Base-by-base conservation (phyloP, 2,797 vertebrate species). In the Anguilla marmorata region DNA sequence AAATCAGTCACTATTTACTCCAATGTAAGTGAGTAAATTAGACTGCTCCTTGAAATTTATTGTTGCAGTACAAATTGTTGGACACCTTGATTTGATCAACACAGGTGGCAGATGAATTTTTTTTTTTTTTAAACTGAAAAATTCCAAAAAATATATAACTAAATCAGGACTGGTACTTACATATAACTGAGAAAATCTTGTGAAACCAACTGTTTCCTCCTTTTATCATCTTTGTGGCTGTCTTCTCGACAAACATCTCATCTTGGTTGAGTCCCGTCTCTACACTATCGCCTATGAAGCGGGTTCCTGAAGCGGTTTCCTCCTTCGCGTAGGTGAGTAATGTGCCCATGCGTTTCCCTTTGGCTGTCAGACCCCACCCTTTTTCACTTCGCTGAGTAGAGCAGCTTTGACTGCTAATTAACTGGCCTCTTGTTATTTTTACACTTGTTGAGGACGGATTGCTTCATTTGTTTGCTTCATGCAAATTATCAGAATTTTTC, bases 131-230 rank as follows among this genome's bases (percentile, higher is more conserved):
- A 0, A 37, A 37, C 19, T 50, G 76, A 80, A 45, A 19, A 4
- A 19, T 24, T 48, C n/a, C 6, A 41, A 48, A 24, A 80, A 24
- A 24, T 56, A 24, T 7, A 79, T 14, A 54, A 37, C 60, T 21
- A 63, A 84, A 83, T 80, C 19, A 50, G 19, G 60, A 66, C 24
- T 66, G 58, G 76, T 88, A 88, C 87, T 88, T 88, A 88, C 87
- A 74, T 74, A 88, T 33, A 74, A 76, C 33, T 52, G 72, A 41
- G 27, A 52, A 45, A 16, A 76, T 16, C 9, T 37, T 88, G 66
- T 72, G 84, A 21, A 88, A 7, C 87, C 63, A 58, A 30, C 19
- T 45, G 83, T 72, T 3, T 74, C 5, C 74, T 69, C 45, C 21
- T 74, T 72, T 37, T 33, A 7, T 69, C 87, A 72, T 88, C 84